Percentiles rank a stretch among this genome's conserved stretches.
Conservation (phyloP, 2,888 invertebrate genomes). For the Folsomia candida region DNA sequence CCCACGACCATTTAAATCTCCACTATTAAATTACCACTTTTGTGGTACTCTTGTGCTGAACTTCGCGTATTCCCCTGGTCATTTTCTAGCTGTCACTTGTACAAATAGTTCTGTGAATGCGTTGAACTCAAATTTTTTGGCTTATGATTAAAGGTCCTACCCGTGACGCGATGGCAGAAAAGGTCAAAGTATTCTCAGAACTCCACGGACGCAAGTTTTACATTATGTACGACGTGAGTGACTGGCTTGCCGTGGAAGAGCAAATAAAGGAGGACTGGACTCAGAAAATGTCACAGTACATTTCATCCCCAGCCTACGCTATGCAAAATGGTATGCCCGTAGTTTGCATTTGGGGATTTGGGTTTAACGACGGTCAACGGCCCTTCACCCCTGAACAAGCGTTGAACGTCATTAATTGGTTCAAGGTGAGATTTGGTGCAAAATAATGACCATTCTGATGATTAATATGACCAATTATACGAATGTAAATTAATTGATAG, state of each 20-base stretch:
- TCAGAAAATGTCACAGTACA: conserved; percentile 1
- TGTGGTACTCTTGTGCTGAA: too few species aligned
- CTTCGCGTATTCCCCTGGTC: too few species aligned
- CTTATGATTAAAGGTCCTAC: too few species aligned
- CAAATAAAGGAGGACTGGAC: conserved; percentile 11
- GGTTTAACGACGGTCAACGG: background rate
- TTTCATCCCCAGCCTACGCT: conserved; percentile 9
- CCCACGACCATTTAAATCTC: too few species aligned
- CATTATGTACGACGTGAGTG: conserved; percentile 16
- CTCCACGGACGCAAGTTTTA: conserved; percentile 2
- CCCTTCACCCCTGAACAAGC: background rate
- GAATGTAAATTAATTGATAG: too few species aligned
- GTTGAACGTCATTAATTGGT: conserved; percentile 11
- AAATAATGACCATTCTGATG: too few species aligned
- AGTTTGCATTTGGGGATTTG: conserved; percentile 16
- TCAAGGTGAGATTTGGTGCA: conserved; percentile 8
- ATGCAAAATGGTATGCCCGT: conserved; percentile 11
- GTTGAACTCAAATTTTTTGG: too few species aligned
- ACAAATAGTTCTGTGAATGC: too few species aligned
- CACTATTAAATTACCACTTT: too few species aligned
- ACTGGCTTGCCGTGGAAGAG: background rate
- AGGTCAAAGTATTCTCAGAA: background rate
- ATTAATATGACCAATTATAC: too few species aligned
- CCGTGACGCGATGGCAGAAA: conserved; percentile 1
- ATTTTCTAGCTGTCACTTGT: too few species aligned